A percentile compares a stretch with the other conserved stretches of the same genome.
These are phyloP conservation scores for Apogon hyalosoma DNA, from an alignment of 2,797 vertebrate genomes.

Conservation along the genomic window DNA sequence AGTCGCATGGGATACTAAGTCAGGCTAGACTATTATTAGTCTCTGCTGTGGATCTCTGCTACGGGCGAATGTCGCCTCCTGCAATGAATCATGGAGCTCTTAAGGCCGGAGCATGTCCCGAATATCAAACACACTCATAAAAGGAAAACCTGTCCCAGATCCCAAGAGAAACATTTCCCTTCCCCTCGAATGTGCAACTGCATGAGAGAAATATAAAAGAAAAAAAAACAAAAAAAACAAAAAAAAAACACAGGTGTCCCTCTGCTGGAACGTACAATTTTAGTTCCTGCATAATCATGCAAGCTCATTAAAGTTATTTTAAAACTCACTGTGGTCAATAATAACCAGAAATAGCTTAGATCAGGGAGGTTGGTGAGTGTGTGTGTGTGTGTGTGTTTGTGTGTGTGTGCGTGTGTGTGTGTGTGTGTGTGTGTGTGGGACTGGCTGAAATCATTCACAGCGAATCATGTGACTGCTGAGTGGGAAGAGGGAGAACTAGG, in stretches of 20 bases:
- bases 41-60: conserved; percentile 80
- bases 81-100: conserved; percentile 87
- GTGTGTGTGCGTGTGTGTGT: background rate
- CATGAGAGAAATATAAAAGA: conserved; percentile 67
- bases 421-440: too few relatives aligned
- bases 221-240: background rate
- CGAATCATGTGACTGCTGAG: conserved; percentile 58
- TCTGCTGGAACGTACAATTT: conserved; percentile 42
- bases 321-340: conserved; percentile 56
- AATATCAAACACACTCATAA: conserved; percentile 87
- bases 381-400: conserved; percentile 26
- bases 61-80: conserved; percentile 78
- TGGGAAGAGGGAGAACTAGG: conserved; percentile 46
- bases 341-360: conserved; percentile 55
- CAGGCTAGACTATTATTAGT: conserved; percentile 84
- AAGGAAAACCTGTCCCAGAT: conserved; percentile 87
- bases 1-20: conserved; percentile 79
- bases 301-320: conserved; percentile 66
- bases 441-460: conserved; percentile 62
- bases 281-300: conserved; percentile 55
- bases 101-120: conserved; percentile 84
- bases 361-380: conserved; percentile 17
- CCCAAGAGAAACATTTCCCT: conserved; percentile 78
- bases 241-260: conserved; percentile 53
- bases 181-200: conserved; percentile 62